A percentile compares a stretch with the other conserved stretches of the same genome.
phyloP scores from a whole-genome alignment of 2,888 invertebrate species.

The Pinctada fucata region DNA sequence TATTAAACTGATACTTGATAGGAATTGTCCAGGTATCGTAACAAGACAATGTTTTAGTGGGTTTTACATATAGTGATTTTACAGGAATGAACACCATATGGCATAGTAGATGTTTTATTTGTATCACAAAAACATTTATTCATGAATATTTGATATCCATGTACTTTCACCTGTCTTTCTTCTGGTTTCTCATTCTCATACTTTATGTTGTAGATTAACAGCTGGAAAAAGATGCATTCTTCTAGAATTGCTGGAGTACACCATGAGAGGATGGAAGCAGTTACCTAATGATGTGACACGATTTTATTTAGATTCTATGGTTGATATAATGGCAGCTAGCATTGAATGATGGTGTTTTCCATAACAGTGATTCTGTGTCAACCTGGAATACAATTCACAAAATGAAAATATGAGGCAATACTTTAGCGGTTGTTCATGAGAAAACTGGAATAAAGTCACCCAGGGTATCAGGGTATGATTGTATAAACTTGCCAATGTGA shows the following conservation, averaged over 20 bases:
- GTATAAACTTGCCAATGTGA: no score
- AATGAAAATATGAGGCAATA: no score
- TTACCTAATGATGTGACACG: slow-evolving; percentile 64
- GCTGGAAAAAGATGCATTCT: slow-evolving; percentile 59
- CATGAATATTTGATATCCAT: background rate
- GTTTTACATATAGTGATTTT: background rate
- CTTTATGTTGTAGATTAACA: slow-evolving; percentile 49
- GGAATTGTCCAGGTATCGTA: no score
- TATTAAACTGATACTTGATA: no score
- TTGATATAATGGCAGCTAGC: slow-evolving; percentile 58
- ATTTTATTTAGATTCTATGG: slow-evolving; percentile 66
- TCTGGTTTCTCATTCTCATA: background rate
- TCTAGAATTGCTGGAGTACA: slow-evolving; percentile 63
- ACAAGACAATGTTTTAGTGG: no score
- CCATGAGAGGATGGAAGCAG: slow-evolving; percentile 60
- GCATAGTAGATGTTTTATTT: background rate
- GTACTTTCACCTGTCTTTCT: no score
- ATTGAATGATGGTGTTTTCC: slow-evolving; percentile 8
- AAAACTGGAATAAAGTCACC: no score
- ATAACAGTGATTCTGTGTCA: no score
- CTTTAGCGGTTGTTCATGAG: no score
- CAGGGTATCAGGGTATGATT: no score
- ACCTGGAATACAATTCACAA: no score
- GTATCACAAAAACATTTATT: background rate
- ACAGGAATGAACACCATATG: background rate